Base-by-base conservation (phyloP, 2,113 vertebrate genomes). In the Anhinga rufa region DNA sequence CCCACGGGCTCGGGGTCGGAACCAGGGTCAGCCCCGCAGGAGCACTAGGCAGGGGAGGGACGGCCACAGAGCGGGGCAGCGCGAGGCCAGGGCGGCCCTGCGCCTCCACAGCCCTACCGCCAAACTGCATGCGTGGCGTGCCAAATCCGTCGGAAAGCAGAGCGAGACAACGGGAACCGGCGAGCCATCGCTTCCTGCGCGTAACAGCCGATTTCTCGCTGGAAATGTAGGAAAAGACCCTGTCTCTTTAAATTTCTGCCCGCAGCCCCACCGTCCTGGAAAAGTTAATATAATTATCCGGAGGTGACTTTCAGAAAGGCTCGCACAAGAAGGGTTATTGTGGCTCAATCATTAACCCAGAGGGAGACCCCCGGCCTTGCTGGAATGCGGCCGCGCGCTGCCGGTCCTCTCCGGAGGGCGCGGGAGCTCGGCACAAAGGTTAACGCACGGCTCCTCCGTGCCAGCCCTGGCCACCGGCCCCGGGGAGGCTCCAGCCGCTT, bases 301-400 rank as follows among this genome's bases (percentile, higher is more conserved):
- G 72, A 91, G 81, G 81, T 97, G 95, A 94, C 95, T 96, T 95
- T 93, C 54, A 49, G 34, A 51, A 62, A 2, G 58, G 82, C 86
- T 54, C 51, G 7, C 42, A 74, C 84, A 94, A 46, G 79, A 66
- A 97, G 95, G 88, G 94, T 71, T 82, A 34, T 9, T 84, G 97
- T 86, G 79, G 97, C 95, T 97, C 96, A 97, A 97, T 97, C 85
- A 97, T 97, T 97, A 97, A 97, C 97, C 1, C 3, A 64, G 69
- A 2, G 1, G 65, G 74, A 89, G 95, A 95, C 93, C 95, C 96
- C 88, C 65, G 69, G 92, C 95, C 94, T 88, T 34, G 38, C 68
- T 62, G 96, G 97, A 97, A 97, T 97, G 97, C 9, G 60, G 86
- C 69, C 7, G 9, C 7, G 0, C 8, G 2, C 76, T 46, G 87